Evolutionary conservation across 2,888 invertebrate species (phyloP), one percentile per base, ranked within the genome.

Genomic region (Caenorhabditis plicata): DNA sequence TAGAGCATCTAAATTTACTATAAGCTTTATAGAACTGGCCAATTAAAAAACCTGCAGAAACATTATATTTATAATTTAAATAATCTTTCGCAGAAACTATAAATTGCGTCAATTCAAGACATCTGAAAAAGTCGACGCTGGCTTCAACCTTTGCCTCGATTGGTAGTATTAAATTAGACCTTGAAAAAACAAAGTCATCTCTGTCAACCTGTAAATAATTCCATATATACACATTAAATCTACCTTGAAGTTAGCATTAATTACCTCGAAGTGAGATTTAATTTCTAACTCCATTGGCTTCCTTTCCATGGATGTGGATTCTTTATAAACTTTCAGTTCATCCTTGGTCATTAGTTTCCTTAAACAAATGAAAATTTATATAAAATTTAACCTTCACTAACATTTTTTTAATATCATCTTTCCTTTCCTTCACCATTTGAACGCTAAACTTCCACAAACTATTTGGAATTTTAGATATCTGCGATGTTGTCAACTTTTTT

Each of bases 31-130:
- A n/a, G n/a, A n/a, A n/a, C n/a, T n/a, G n/a, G n/a, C n/a, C n/a
- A n/a, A n/a, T n/a, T n/a, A n/a, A n/a, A n/a, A n/a, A n/a, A n/a
- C n/a, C n/a, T n/a, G n/a, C n/a, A n/a, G n/a, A n/a, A n/a, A n/a
- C n/a, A n/a, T n/a, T n/a, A n/a, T n/a, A n/a, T n/a, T n/a, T n/a
- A n/a, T n/a, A n/a, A n/a, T n/a, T n/a, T n/a, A n/a, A n/a, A n/a
- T n/a, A 25, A 58, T 45, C 22, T 58, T 48, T 2, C 48, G 38
- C 48, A 53, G 52, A 43, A 13, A 58, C 53, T 31, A 58, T 45
- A 29, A 44, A 58, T 31, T 58, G 58, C 2, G 58, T 29, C 17
- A 58, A 41, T 45, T 58, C 58, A 36, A 58, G 36, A 22, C 52
- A 52, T 22, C 44, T 48, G 3, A 58, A 31, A 9, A 53, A 7